Conservation (phyloP, 2,797 vertebrate genomes). For the Sebastes trivittatus region DNA sequence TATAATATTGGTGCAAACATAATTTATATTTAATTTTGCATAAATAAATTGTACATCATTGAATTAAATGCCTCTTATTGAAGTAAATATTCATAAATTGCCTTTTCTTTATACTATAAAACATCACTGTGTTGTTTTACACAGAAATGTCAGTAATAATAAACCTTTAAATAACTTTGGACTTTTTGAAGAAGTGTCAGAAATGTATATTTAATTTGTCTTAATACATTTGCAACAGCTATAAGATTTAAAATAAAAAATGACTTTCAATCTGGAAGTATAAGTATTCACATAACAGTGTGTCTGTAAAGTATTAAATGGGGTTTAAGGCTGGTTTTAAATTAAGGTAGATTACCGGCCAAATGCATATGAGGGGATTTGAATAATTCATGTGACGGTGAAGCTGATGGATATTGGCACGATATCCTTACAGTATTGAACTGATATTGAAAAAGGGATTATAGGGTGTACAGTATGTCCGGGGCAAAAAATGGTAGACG, state of each 20-base stretch:
- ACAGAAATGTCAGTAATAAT: neutral
- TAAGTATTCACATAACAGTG: neutral
- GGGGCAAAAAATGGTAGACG: neutral
- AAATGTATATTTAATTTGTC: neutral
- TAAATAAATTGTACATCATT: neutral
- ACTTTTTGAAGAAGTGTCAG: neutral
- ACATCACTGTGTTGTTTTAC: neutral
- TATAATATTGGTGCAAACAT: neutral
- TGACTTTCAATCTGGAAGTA: neutral
- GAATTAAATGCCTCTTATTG: neutral
- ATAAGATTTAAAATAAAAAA: constrained; percentile 6
- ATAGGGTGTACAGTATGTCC: constrained; percentile 22
- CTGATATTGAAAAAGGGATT: constrained; percentile 59
- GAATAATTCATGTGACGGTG: constrained; percentile 46
- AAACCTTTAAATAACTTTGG: neutral
- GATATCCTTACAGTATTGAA: constrained; percentile 41
- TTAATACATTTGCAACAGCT: neutral
- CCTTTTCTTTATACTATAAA: neutral
- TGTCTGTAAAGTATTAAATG: constrained; percentile 45
- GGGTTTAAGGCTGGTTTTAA: constrained; percentile 64
- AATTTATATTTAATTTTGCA: neutral
- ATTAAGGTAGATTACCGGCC: constrained; percentile 55
- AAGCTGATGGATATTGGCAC: constrained; percentile 48
- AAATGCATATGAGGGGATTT: constrained; percentile 64
- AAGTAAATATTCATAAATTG: neutral